Evolutionary conservation across 2,113 vertebrate species (phyloP).

Genomic region (Macroglossus sobrinus): DNA sequence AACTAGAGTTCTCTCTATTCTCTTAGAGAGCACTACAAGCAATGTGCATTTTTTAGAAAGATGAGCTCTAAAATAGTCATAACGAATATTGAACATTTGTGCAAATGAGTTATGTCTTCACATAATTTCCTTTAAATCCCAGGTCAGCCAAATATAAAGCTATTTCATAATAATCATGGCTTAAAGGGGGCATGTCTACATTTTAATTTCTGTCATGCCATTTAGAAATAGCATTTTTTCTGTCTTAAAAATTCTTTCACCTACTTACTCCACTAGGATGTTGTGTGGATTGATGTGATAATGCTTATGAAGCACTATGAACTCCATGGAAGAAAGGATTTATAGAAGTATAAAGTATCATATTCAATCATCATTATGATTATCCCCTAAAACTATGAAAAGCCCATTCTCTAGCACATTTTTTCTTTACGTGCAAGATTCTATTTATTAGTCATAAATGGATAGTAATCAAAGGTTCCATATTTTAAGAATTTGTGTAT

Average conservation of each 20-base stretch:
- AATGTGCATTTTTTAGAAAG: not conserved
- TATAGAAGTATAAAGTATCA: conserved; percentile 6
- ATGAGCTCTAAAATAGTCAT: not conserved
- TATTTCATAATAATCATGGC: conserved; percentile 7
- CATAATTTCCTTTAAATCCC: not conserved
- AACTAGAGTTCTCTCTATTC: not conserved
- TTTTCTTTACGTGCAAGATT: not conserved
- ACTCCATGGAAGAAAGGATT: conserved; percentile 8
- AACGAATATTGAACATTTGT: conserved; percentile 11
- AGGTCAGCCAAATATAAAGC: conserved; percentile 30
- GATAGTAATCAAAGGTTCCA: conserved; percentile 18
- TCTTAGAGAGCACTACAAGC: not conserved
- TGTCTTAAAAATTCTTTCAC: conserved; percentile 31
- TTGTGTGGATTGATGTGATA: conserved; percentile 9
- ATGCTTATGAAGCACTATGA: conserved; percentile 42
- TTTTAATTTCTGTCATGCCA: conserved; percentile 34
- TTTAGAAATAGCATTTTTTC: conserved; percentile 35
- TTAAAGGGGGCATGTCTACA: not conserved
- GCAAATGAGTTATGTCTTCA: not conserved
- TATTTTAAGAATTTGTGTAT: conserved; percentile 46
- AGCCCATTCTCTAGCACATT: conserved; percentile 25
- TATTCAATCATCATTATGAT: conserved; percentile 31
- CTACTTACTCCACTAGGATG: conserved; percentile 37
- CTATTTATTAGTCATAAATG: conserved; percentile 20
- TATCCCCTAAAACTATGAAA: conserved; percentile 33